Conservation (phyloP, 1,140 invertebrate species). For the Popillia japonica region DNA sequence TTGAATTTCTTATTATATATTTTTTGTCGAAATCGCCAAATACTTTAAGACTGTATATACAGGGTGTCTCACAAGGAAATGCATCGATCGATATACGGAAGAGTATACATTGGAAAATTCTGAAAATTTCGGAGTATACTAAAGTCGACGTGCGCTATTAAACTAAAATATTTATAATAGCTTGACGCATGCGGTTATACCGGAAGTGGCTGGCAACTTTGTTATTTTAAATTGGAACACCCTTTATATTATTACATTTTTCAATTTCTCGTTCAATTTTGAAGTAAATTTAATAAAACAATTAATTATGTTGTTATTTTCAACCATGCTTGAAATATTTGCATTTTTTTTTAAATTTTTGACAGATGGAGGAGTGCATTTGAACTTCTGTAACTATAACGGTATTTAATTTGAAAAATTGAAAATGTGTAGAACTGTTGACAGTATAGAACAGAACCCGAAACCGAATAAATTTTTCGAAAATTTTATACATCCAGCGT, state of each 20-base stretch:
- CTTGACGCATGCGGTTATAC: background rate
- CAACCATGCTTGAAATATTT: slow-evolving; percentile 5
- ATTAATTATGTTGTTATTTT: background rate
- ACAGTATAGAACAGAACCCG: background rate
- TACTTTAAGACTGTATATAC: too few species aligned
- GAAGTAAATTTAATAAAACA: background rate
- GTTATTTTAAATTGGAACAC: slow-evolving; percentile 11
- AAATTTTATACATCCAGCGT: background rate
- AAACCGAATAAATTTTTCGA: background rate
- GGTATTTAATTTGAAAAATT: slow-evolving; percentile 1
- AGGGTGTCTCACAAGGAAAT: background rate
- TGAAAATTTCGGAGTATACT: background rate
- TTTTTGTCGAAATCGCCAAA: too few species aligned
- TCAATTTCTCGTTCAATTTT: background rate
- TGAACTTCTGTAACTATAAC: background rate
- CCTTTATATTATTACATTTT: background rate
- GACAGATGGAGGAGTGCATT: background rate
- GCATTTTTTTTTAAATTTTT: slow-evolving; percentile 7
- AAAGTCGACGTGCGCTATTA: background rate
- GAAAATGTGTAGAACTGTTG: background rate
- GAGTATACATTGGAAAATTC: slow-evolving; percentile 1
- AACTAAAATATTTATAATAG: slow-evolving; percentile 2
- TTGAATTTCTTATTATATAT: too few species aligned
- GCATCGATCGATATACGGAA: background rate
- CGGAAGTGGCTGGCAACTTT: background rate